These are phyloP conservation scores for Archaeoteleia sp. DNA, from an alignment of 2,888 invertebrate species.

Conservation along the genomic window DNA sequence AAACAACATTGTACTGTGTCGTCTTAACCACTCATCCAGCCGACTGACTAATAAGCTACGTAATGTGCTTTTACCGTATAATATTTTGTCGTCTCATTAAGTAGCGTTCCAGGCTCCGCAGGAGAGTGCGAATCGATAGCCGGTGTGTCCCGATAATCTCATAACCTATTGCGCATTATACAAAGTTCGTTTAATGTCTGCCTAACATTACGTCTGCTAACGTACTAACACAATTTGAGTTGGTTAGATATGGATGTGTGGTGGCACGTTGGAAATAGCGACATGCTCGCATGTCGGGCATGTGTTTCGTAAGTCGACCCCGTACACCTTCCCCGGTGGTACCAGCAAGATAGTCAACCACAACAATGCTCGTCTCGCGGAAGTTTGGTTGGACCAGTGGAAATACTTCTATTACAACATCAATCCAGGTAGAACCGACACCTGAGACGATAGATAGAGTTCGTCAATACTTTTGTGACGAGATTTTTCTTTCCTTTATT, in stretches of 20 bases:
- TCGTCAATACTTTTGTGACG: too few species aligned
- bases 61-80: slow-evolving; percentile 49
- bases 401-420: slow-evolving; percentile 99
- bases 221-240: slow-evolving; percentile 74
- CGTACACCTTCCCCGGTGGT: slow-evolving; percentile 98
- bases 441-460: slow-evolving; percentile 51
- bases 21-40: slow-evolving; percentile 75
- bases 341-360: slow-evolving; percentile 98
- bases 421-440: slow-evolving; percentile 88
- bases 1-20: slow-evolving; percentile 28
- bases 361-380: slow-evolving; percentile 98
- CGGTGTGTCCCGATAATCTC: slow-evolving; percentile 14
- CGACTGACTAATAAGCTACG: slow-evolving; percentile 72
- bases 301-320: slow-evolving; percentile 98
- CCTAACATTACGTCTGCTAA: slow-evolving; percentile 49
- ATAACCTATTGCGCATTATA: slow-evolving; percentile 24
- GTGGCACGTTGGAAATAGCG: slow-evolving; percentile 93
- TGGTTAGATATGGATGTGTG: slow-evolving; percentile 97
- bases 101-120: slow-evolving; percentile 61
- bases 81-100: slow-evolving; percentile 50
- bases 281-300: slow-evolving; percentile 97
- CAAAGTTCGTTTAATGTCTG: slow-evolving; percentile 40
- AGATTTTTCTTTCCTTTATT: slow-evolving; percentile 6
- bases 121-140: slow-evolving; percentile 48
- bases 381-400: slow-evolving; percentile 99